Evolutionary conservation across 2,113 vertebrate species (phyloP).

Genomic region (Myotis lucifugus): DNA sequence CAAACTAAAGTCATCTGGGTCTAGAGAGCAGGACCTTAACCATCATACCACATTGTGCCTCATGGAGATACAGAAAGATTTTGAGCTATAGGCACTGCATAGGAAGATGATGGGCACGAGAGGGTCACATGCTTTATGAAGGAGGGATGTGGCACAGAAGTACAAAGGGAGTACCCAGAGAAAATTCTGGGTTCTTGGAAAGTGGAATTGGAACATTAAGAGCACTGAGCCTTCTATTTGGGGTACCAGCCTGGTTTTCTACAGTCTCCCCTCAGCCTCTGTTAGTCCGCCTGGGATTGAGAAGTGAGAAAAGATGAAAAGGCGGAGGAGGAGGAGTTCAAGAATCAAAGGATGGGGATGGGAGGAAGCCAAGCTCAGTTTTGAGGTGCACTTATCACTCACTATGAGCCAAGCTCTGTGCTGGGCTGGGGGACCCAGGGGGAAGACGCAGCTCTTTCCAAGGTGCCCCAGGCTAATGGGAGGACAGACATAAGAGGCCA

Average conservation of each 20-base stretch:
- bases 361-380: neutral
- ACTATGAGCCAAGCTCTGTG: neutral
- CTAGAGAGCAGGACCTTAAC: neutral
- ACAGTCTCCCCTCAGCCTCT: neutral
- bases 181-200: neutral
- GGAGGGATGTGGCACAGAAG: neutral
- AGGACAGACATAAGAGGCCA: neutral
- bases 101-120: neutral
- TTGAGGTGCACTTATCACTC: neutral
- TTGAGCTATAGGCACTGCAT: neutral
- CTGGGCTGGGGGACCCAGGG: too few species aligned
- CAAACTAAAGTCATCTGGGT: neutral
- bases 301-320: neutral
- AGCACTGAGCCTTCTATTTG: neutral
- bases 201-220: neutral
- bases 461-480: too few species aligned
- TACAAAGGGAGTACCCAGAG: neutral
- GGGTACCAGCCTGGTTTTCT: neutral
- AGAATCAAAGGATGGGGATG: neutral
- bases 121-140: neutral
- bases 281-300: neutral
- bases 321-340: neutral
- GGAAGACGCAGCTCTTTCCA: neutral
- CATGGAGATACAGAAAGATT: neutral
- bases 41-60: fast-evolving